Base-by-base conservation (phyloP, 92 coral and sea anemone species). In the Montipora capitata region DNA sequence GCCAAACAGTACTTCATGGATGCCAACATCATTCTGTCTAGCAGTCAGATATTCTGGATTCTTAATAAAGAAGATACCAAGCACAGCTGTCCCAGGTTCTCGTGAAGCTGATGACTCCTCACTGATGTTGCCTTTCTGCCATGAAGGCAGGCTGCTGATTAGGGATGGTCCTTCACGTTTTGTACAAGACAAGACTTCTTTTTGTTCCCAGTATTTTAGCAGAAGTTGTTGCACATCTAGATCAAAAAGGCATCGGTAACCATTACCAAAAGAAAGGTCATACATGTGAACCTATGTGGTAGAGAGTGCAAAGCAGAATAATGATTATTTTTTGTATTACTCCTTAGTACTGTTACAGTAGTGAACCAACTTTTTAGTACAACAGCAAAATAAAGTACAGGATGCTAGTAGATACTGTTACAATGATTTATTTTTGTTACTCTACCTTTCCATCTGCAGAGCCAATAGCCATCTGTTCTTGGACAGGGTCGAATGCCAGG, bases 401-500 rank as follows among this genome's bases (percentile, higher is more conserved):
- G 51, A 45, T 45, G 51, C 51, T 45, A 45, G 51, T 45, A 4
- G 9, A 5, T 45, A 8, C 10, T 54, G 61, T 54, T 3, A 54
- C 13, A 54, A 48, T 48, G 52, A 48, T 48, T 48, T 48, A 48
- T 0, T 5, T 48, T 5, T 48, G 10, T 5, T 5, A 12, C 44
- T 67, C 27, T 92, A 96, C 99, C 96, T 92, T 97, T 80, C 98
- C 98, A 94, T 97, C 98, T 15, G 99, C 86, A 52, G 98, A 73
- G 9, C 99, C 99, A 68, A 96, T 71, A 59, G 95, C 96, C 86
- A 96, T 92, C 81, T 94, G 95, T 15, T 92, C 87, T 83, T 85
- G 91, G 48, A 77, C 72, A 61, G 97, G 83, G 80, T 97, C 98
- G 74, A 94, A 78, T 68, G 97, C 96, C 43, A 97, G 93, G 35